A percentile compares a stretch with the other conserved stretches of the same genome.
These are phyloP conservation scores for Acrossocheilus fasciatus DNA, from an alignment of 2,797 vertebrate genomes.

Conservation along the genomic window DNA sequence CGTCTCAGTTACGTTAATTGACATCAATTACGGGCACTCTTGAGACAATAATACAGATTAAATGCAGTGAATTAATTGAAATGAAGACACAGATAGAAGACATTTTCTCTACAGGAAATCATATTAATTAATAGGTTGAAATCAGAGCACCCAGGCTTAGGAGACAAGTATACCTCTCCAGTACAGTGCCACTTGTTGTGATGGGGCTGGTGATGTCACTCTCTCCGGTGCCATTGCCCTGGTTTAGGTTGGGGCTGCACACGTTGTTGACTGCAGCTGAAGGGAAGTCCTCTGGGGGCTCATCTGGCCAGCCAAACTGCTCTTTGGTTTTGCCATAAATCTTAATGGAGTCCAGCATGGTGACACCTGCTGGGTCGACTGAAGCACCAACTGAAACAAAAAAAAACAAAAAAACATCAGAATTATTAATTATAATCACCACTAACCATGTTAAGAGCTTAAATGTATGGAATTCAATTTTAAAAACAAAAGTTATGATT, in stretches of 20 bases:
- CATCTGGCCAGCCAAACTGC: constrained; percentile 98
- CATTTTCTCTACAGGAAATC: background rate
- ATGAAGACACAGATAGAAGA: constrained; percentile 26
- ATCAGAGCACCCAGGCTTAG: background rate
- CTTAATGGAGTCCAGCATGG: constrained; percentile 98
- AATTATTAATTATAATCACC: background rate
- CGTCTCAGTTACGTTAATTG: background rate
- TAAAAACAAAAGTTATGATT: background rate
- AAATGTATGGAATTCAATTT: background rate
- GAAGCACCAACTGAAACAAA: constrained; percentile 91
- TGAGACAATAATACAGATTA: constrained; percentile 30
- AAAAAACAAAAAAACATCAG: background rate
- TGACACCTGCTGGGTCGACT: constrained; percentile 97
- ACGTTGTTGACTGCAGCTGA: constrained; percentile 94
- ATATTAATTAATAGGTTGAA: background rate
- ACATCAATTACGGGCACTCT: constrained; percentile 11
- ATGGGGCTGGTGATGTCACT: constrained; percentile 85
- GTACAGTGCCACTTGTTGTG: constrained; percentile 85
- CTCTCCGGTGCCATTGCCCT: constrained; percentile 89
- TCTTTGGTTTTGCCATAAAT: constrained; percentile 99
- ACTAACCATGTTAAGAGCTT: background rate
- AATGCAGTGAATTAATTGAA: constrained; percentile 18
- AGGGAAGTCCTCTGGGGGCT: constrained; percentile 95
- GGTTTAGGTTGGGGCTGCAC: constrained; percentile 93
- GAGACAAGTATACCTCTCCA: constrained; percentile 89